Base-by-base conservation (phyloP, 2,888 invertebrate species). In the Nipponacmea schrenckii region DNA sequence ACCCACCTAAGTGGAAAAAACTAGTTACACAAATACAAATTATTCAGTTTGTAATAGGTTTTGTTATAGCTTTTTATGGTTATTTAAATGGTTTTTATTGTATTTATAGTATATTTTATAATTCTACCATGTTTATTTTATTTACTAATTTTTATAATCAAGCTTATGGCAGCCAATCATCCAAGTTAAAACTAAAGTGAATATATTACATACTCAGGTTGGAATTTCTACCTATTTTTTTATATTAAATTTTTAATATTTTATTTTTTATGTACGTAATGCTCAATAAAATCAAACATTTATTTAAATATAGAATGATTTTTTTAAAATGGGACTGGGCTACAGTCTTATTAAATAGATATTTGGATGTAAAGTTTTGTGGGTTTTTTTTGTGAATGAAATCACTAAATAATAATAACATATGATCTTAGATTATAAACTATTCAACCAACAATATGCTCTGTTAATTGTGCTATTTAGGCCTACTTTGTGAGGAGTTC, bases 11-110 rank as follows among this genome's bases (percentile, higher is more conserved):
- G n/a, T 88, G 86, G 86, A 87, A 87, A 73, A 84, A 82, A 62
- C 72, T 80, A 46, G 70, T 88, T 45, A 88, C 88, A 4, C 83
- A 87, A 71, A 74, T 88, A 44, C 88, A 88, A 78, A 85, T 88
- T 15, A 4, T 80, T 17, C 87, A 88, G 77, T 88, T 87, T 78
- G 65, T 84, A 1, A 68, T 86, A 17, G 84, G 84, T 27, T 77
- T 86, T 62, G 67, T 84, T 17, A 82, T 83, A 75, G 84, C 84
- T 5, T 62, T 69, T 1, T 67, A 79, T 62, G 88, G 88, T 0
- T 85, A 86, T 77, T 8, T 81, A n/a, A 79, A 83, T 63, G 84
- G 87, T 76, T 79, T 81, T 3, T 88, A 85, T 71, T 88, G 88
- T 80, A 71, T 85, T 15, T 88, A 88, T 81, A 83, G 87, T 31